Conservation (phyloP, 1,140 invertebrate species). For the Hermatobates lingyangjiaoensis region DNA sequence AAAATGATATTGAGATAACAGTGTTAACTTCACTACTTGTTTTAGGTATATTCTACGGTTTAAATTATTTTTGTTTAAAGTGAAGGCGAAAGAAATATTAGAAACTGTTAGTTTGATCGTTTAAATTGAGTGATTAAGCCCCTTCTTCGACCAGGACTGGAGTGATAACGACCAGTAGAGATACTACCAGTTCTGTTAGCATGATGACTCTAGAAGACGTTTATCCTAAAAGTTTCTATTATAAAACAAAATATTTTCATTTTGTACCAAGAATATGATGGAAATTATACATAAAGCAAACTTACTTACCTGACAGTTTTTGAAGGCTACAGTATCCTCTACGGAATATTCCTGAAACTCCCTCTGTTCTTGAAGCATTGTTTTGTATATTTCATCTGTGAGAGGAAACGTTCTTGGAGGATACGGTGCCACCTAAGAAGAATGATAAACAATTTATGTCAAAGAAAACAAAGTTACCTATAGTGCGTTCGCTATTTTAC, state of each 20-base stretch:
- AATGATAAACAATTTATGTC: neutral
- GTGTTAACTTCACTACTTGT: no score
- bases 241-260: neutral
- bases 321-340: neutral
- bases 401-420: slow-evolving; percentile 55
- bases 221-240: neutral
- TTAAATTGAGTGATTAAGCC: no score
- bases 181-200: no score
- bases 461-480: neutral
- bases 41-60: no score
- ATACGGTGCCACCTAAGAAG: slow-evolving; percentile 39
- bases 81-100: no score
- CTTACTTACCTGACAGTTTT: slow-evolving; percentile 1
- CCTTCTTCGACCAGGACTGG: no score
- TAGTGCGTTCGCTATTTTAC: neutral
- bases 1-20: no score
- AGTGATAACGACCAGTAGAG: no score
- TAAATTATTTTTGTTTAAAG: no score
- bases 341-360: slow-evolving; percentile 29
- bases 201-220: no score
- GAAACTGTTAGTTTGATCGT: no score
- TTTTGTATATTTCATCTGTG: slow-evolving; percentile 41
- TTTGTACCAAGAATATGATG: neutral
- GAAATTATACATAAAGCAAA: neutral
- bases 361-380: slow-evolving; percentile 48